phyloP scores from a whole-genome alignment of 2,888 invertebrate genomes.

The Drosophila suboccidentalis region DNA sequence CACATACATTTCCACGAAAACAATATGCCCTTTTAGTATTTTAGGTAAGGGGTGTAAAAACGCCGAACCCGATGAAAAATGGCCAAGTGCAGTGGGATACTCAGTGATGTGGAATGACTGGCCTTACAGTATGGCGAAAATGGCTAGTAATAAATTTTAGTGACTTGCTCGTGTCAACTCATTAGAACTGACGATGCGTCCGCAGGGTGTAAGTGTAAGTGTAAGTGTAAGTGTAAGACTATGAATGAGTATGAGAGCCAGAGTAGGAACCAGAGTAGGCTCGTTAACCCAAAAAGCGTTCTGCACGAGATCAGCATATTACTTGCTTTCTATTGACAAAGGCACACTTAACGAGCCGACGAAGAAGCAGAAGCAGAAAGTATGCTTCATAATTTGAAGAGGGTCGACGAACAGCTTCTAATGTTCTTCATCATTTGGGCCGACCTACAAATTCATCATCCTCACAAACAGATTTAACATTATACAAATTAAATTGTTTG shows the following conservation, averaged over 20 bases:
- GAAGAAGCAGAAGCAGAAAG: slow-evolving; percentile 2
- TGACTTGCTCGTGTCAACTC: slow-evolving; percentile 50
- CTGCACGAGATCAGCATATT: slow-evolving; percentile 39
- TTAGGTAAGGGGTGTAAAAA: too few species aligned
- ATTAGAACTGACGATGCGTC: slow-evolving; percentile 40
- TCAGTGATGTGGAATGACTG: slow-evolving; percentile 50
- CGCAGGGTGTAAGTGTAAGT: not conserved
- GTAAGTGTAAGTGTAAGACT: not conserved
- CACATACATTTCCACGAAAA: too few species aligned
- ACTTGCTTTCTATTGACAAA: slow-evolving; percentile 21
- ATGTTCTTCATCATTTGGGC: not conserved
- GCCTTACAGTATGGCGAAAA: slow-evolving; percentile 27
- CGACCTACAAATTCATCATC: slow-evolving; percentile 14
- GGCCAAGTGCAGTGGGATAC: slow-evolving; percentile 30
- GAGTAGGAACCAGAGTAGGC: slow-evolving; percentile 6
- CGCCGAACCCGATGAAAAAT: slow-evolving; percentile 37
- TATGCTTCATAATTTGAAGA: slow-evolving; percentile 19
- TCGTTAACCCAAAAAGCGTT: slow-evolving; percentile 41
- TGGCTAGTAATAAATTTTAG: slow-evolving; percentile 56
- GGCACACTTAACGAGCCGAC: slow-evolving; percentile 29
- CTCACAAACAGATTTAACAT: slow-evolving; percentile 23
- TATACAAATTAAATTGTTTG: slow-evolving; percentile 30
- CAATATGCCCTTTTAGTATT: too few species aligned
- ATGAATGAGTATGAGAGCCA: not conserved
- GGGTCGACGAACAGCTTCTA: not conserved